A percentile compares a stretch with the other conserved stretches of the same genome.
Evolutionary conservation across 92 coral and sea anemone species (phyloP).

Genomic region (Phymanthus crucifer): DNA sequence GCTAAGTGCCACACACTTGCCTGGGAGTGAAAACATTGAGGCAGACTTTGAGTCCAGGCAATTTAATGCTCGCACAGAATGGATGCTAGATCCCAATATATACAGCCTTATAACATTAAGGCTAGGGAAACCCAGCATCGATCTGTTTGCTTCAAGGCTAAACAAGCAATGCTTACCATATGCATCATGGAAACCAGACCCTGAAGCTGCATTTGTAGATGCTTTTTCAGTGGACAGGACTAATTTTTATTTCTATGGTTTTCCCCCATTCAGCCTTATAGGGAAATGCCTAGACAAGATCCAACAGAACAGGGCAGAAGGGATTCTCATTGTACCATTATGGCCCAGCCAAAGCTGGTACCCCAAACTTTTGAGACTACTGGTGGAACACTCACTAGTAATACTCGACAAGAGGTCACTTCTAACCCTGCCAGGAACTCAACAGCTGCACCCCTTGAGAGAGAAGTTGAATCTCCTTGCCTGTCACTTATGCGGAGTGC

Average conservation of each 20-base stretch:
- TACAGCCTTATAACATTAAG: constrained; percentile 18
- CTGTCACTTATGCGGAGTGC: constrained; percentile 32
- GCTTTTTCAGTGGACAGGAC: constrained; percentile 46
- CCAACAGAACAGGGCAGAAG: constrained; percentile 23
- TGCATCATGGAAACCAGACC: constrained; percentile 53
- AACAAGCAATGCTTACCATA: constrained; percentile 39
- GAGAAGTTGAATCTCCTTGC: constrained; percentile 46
- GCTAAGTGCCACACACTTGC: constrained; percentile 58
- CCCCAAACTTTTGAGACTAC: constrained; percentile 26
- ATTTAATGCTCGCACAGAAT: constrained; percentile 55
- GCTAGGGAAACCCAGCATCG: constrained; percentile 34
- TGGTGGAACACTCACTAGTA: constrained; percentile 40
- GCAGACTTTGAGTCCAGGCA: constrained; percentile 56
- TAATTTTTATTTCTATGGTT: constrained; percentile 19
- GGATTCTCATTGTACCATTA: constrained; percentile 27
- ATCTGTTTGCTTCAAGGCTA: constrained; percentile 54
- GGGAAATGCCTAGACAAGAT: constrained; percentile 28
- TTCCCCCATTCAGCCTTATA: constrained; percentile 41
- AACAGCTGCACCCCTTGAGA: constrained; percentile 46
- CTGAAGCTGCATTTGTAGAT: constrained; percentile 50
- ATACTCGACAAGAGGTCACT: constrained; percentile 31
- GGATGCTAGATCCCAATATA: constrained; percentile 45
- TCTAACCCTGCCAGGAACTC: constrained; percentile 37
- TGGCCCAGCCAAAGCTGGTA: constrained; percentile 47
- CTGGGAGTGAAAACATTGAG: constrained; percentile 52